Evolutionary conservation across 1,140 invertebrate genomes (phyloP).

Genomic region (Drosophila punjabiensis): DNA sequence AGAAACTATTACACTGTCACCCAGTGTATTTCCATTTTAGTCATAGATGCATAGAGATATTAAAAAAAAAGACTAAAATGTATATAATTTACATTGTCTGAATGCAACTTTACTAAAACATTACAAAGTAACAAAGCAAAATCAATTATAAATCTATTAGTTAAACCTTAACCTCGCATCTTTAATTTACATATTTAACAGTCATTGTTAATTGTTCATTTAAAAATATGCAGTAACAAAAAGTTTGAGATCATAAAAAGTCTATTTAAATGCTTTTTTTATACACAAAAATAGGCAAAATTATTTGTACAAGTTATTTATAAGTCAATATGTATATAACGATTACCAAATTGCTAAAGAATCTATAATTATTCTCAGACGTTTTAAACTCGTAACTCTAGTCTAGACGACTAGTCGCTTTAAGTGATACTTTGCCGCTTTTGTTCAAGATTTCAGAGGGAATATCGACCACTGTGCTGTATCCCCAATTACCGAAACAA

Average conservation of each 20-base stretch:
- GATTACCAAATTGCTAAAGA: neutral
- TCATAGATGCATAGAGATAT: too few species aligned
- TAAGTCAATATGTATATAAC: neutral
- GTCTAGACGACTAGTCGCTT: too few species aligned
- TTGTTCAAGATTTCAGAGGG: neutral
- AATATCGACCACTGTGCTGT: conserved; percentile 21
- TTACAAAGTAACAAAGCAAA: neutral
- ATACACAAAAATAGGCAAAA: neutral
- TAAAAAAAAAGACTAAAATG: too few species aligned
- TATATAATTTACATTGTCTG: neutral
- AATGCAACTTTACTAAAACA: neutral
- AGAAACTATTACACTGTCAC: neutral
- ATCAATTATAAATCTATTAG: neutral
- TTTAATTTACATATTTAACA: neutral
- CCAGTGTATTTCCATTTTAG: neutral
- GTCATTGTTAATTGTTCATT: neutral
- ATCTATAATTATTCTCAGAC: neutral
- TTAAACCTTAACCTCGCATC: neutral
- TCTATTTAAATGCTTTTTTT: neutral
- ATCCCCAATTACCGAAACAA: conserved; percentile 46
- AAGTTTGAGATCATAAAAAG: neutral
- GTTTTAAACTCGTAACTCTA: neutral
- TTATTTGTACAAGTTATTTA: neutral
- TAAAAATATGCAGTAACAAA: neutral
- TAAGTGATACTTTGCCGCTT: neutral